Evolutionary conservation across 2,888 invertebrate species (phyloP), one percentile per base, ranked within the genome.

Genomic region (Chaetogeoica ovagalla): DNA sequence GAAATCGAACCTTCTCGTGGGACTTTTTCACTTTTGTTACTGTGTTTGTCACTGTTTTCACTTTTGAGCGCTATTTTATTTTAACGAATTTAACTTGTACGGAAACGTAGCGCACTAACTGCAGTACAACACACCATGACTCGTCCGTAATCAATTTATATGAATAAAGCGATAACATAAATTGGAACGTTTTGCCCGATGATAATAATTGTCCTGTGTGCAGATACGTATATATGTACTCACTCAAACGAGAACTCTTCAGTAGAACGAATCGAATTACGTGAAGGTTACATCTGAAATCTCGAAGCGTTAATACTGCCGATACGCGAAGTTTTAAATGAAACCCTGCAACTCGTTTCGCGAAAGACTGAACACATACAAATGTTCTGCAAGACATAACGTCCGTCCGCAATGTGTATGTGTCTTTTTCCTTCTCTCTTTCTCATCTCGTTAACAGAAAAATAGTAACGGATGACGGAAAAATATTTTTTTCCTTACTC

Each of bases 361-460:
- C 21, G 52, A n/a, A 48, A 52, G n/a, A 73, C 19, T 52, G 30
- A 62, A 52, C 52, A 37, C 48, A 1, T 48, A 62, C 37, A 70
- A 72, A 72, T 43, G 43, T 60, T 23, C 59, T 30, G 30, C 30
- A 5, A 43, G 39, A 48, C 48, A 30, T 62, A 62, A 72, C 62
- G 30, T 19, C 43, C 23, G 19, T 19, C 39, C 17, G 7, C 19
- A 11, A 8, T 60, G 9, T 60, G 11, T 60, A 4, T 21, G 3
- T 60, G 21, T 59, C 15, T 2, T 9, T 59, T n/a, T 59, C 21
- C 11, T 9, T 57, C 60, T 8, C 23, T 30, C 62, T 62, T 13
- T 30, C 43, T 21, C 39, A 15, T 37, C 11, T 48, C 21, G 11
- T 72, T 60, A 60, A 48, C 43, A 43, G 11, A 19, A 48, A 60